Percentiles rank a stretch among this genome's conserved stretches.
Conservation (phyloP, 2,797 vertebrate species). For the Heliangelus exortis region DNA sequence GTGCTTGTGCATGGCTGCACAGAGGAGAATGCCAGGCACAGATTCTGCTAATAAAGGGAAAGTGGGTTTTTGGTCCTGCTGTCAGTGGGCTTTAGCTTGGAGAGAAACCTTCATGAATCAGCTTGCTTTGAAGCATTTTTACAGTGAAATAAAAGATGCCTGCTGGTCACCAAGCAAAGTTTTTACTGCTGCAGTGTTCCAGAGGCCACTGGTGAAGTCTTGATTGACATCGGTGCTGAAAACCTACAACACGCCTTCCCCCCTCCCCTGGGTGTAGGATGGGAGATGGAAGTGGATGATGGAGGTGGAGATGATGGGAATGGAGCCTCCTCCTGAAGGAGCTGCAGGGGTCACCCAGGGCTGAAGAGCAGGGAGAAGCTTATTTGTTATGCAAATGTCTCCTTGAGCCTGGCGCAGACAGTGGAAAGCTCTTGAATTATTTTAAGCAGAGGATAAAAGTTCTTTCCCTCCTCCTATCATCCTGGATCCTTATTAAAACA, state of each 20-base stretch:
- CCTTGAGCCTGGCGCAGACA: background rate
- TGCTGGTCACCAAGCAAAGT: background rate
- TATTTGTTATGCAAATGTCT: constrained; percentile 69
- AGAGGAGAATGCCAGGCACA: background rate
- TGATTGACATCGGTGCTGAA: background rate
- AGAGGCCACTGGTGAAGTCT: background rate
- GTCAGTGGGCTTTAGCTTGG: background rate
- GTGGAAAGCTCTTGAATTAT: constrained; percentile 56
- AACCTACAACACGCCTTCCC: background rate
- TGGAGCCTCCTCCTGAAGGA: background rate
- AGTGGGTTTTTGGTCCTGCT: background rate
- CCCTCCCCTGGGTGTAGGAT: background rate
- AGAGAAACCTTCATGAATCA: background rate
- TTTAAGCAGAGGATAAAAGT: constrained; percentile 45
- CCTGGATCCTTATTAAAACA: constrained; percentile 36
- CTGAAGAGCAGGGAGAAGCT: background rate
- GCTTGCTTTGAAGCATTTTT: constrained; percentile 5
- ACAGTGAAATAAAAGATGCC: background rate
- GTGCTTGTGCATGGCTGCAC: background rate
- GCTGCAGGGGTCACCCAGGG: background rate
- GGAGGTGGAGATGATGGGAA: background rate
- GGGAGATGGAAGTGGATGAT: background rate
- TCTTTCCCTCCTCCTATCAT: constrained; percentile 18
- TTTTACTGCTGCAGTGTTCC: background rate
- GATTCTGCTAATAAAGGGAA: background rate